Conservation (phyloP, 1,140 invertebrate genomes). For the Macrobrachium rosenbergii region DNA sequence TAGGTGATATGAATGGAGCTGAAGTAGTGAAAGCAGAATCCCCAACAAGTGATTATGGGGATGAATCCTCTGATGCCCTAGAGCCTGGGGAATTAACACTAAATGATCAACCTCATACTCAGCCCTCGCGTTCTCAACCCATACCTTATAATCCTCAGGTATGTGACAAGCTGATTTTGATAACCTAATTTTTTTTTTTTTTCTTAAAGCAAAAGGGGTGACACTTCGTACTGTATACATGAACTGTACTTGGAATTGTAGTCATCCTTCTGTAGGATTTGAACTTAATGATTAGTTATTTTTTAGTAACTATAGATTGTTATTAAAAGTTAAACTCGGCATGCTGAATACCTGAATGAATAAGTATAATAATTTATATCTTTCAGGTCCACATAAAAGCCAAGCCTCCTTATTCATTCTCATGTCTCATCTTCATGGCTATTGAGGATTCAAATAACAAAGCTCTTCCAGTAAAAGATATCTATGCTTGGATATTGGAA, state of each 20-base stretch:
- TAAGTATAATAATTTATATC: background rate
- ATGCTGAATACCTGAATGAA: too few species aligned
- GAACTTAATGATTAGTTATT: background rate
- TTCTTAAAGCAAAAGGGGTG: background rate
- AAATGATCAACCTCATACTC: slow-evolving; percentile 68
- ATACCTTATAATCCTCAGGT: slow-evolving; percentile 61
- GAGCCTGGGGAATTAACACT: slow-evolving; percentile 60
- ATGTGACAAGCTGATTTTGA: slow-evolving; percentile 66
- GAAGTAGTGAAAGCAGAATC: slow-evolving; percentile 64
- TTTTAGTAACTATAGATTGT: background rate
- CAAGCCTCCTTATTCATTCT: slow-evolving; percentile 95
- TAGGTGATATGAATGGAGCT: background rate
- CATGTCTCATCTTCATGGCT: slow-evolving; percentile 97
- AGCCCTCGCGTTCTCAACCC: slow-evolving; percentile 62
- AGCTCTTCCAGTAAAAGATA: slow-evolving; percentile 94
- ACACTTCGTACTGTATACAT: background rate
- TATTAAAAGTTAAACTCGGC: background rate
- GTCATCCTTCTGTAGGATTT: background rate
- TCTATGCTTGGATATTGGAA: slow-evolving; percentile 95
- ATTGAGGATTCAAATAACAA: slow-evolving; percentile 92
- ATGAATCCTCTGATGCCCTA: slow-evolving; percentile 56
- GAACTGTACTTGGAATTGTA: background rate
- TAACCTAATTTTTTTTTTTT: slow-evolving; percentile 68
- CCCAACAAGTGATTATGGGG: slow-evolving; percentile 65
- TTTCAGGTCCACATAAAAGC: slow-evolving; percentile 82